Evolutionary conservation across 2,113 vertebrate species (phyloP).

Genomic region (Corythoichthys haematopterus): DNA sequence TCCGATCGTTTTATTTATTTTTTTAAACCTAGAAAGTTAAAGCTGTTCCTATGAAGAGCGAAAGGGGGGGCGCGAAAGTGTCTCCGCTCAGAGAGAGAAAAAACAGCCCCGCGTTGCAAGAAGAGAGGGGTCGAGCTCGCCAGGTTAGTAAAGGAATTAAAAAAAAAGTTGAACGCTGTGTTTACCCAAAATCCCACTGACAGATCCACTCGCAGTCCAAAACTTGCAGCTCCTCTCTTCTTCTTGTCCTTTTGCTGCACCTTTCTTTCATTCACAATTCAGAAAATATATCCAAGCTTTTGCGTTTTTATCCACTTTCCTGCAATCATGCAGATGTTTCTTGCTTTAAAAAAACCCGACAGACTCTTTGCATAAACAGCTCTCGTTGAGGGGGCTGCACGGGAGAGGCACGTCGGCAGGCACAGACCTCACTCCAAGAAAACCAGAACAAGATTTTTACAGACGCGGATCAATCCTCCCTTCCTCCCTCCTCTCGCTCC

Average conservation of each 20-base stretch:
- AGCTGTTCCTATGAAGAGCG: slow-evolving; percentile 47
- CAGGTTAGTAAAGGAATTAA: slow-evolving; percentile 54
- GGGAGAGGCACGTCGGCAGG: slow-evolving; percentile 70
- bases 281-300: slow-evolving; percentile 40
- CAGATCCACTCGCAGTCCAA: slow-evolving; percentile 48
- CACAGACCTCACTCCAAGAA: slow-evolving; percentile 73
- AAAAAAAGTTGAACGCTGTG: slow-evolving; percentile 55
- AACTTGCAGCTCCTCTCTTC: slow-evolving; percentile 51
- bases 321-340: slow-evolving; percentile 43
- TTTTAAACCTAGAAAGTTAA: slow-evolving; percentile 68
- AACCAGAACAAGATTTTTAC: slow-evolving; percentile 76
- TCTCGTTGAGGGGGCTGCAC: slow-evolving; percentile 59
- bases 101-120: slow-evolving; percentile 36
- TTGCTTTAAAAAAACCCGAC: slow-evolving; percentile 47
- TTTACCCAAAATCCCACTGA: slow-evolving; percentile 60
- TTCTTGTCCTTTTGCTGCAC: slow-evolving; percentile 28
- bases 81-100: slow-evolving; percentile 32
- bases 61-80: slow-evolving; percentile 28
- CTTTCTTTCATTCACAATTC: slow-evolving; percentile 57
- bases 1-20: slow-evolving; percentile 75
- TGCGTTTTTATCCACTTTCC: slow-evolving; percentile 57
- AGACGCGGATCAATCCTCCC: slow-evolving; percentile 76
- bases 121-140: slow-evolving; percentile 33
- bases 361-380: slow-evolving; percentile 59
- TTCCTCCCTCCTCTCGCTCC: slow-evolving; percentile 59